These are phyloP conservation scores for Globodera rostochiensis DNA, from an alignment of 1,140 invertebrate genomes.

Conservation along the genomic window DNA sequence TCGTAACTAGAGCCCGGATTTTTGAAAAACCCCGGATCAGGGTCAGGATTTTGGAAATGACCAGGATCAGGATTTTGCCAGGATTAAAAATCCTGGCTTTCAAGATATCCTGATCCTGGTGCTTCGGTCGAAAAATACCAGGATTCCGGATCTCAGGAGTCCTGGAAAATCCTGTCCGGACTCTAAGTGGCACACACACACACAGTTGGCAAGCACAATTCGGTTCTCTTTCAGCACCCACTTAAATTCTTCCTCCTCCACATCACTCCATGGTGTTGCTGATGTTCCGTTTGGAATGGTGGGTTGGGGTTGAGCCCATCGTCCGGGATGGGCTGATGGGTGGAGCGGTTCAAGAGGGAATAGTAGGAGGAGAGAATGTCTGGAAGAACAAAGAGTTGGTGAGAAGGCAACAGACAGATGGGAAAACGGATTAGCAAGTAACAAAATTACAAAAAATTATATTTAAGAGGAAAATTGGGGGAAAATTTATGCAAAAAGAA, in stretches of 20 bases:
- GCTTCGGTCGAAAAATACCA: no score
- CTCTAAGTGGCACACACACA: no score
- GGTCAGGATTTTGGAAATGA: no score
- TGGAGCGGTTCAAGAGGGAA: conserved; percentile 17
- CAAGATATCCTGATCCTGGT: no score
- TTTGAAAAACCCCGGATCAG: no score
- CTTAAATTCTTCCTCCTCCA: conserved; percentile 1
- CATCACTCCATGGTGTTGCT: no score
- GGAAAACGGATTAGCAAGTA: neutral
- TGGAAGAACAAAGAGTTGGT: neutral
- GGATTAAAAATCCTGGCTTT: no score
- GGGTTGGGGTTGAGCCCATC: neutral
- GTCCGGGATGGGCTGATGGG: neutral
- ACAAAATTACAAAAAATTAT: neutral
- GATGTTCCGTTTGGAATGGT: neutral
- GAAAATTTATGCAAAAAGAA: neutral
- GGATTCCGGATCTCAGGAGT: no score
- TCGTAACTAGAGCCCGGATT: no score
- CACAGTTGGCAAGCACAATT: no score
- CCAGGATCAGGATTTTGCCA: no score
- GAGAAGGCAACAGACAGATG: neutral
- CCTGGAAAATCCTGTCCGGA: no score
- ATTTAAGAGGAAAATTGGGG: neutral
- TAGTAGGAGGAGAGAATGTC: conserved; percentile 20
- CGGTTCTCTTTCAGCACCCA: neutral